Conservation (phyloP, 2,888 invertebrate species). For the Elegia similella region DNA sequence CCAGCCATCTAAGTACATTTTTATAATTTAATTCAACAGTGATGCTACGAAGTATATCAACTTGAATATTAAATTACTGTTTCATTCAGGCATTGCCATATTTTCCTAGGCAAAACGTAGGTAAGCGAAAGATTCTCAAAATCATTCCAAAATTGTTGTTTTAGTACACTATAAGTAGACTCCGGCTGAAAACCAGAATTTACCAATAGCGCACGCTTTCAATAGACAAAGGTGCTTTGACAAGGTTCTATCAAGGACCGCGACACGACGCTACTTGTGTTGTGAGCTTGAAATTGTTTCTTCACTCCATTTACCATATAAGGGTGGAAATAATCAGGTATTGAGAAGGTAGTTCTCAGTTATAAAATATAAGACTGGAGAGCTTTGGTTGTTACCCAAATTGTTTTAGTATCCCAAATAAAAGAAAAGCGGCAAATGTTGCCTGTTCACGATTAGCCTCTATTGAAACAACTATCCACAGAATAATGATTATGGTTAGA, state of each 20-base stretch:
- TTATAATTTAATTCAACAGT: conserved; percentile 2
- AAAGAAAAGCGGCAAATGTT: conserved; percentile 33
- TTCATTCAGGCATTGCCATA: background rate
- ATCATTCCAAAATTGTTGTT: conserved; percentile 50
- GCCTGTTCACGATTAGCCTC: conserved; percentile 41
- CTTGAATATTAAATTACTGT: background rate
- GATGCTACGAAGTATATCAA: background rate
- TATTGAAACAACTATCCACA: conserved; percentile 48
- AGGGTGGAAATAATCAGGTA: background rate
- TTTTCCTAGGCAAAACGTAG: background rate
- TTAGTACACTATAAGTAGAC: conserved; percentile 48
- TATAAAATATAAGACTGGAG: background rate
- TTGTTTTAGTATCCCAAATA: conserved; percentile 17
- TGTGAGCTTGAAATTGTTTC: conserved; percentile 38
- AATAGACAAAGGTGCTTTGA: conserved; percentile 58
- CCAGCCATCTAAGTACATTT: background rate
- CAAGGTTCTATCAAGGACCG: conserved; percentile 40
- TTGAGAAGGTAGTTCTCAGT: background rate
- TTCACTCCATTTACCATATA: conserved; percentile 25
- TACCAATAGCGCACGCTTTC: conserved; percentile 55
- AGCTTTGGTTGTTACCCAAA: conserved; percentile 23
- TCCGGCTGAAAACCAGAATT: conserved; percentile 48
- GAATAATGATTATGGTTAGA: conserved; percentile 56
- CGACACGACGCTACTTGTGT: conserved; percentile 33
- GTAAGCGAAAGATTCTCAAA: conserved; percentile 31